Base-by-base conservation (phyloP, 2,113 vertebrate species). In the Todiramphus chloris region DNA sequence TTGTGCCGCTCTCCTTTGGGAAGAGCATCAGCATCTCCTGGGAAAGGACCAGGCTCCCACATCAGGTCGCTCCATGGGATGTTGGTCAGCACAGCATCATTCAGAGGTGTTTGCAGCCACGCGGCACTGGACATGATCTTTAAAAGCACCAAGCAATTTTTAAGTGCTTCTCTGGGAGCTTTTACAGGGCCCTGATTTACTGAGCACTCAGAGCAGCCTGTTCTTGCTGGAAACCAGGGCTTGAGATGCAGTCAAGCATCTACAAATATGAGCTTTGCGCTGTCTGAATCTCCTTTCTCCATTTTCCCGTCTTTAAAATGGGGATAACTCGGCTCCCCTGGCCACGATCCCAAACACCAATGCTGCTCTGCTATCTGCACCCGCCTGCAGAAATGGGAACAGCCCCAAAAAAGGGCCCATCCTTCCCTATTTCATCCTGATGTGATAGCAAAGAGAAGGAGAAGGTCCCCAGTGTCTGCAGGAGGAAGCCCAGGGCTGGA, bases 121-220 rank as follows among this genome's bases (percentile, higher is more conserved):
- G 2, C 20, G 60, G 75, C 17, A 1, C 66, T 14, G 74, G 82
- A 58, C 75, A 18, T 4, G 31, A 46, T 30, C 76, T 94, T 82
- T 79, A 92, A 79, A 83, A 86, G 68, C 76, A 73, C 35, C 20
- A 2, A 85, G 75, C 2, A 13, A 74, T 55, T 86, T 83, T 94
- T 37, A 86, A 93, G 77, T 92, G 80, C 72, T 79, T 95, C 63
- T 68, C 59, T 6, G 35, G 88, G 78, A 66, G 66, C 72, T 63
- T 88, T 92, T 87, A 64, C 63, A 64, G 81, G 81, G 81, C 51
- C 41, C 58, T 89, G 96, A 89, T 81, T 95, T 96, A 92, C 59
- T 31, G 83, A 77, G 93, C 4, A 11, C 83, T 84, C 82, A 33
- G 74, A 93, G 94, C 91, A 90, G 78, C 75, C 75, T 63, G 62